phyloP scores from a whole-genome alignment of 2,797 vertebrate species.

The Danio tinwini region DNA sequence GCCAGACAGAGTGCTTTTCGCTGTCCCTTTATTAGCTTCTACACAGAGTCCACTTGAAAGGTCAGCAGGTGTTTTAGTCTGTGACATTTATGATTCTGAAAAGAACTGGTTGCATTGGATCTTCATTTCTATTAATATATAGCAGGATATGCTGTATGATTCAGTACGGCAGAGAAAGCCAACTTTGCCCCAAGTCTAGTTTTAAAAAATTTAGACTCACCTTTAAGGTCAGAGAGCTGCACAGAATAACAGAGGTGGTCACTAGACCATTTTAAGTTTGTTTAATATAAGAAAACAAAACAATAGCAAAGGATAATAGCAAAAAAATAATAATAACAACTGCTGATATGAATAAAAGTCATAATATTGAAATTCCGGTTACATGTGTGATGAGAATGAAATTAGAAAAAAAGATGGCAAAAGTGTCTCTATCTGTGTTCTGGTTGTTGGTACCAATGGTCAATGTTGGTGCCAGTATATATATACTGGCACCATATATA shows the following conservation, averaged over 20 bases:
- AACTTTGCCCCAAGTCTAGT: neutral
- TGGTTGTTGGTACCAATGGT: too few relatives aligned
- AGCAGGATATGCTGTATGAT: neutral
- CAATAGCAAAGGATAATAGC: neutral
- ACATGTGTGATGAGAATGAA: too few relatives aligned
- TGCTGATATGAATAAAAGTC: too few relatives aligned
- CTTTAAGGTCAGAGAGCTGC: neutral
- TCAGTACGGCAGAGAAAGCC: slow-evolving; percentile 16
- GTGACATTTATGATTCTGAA: slow-evolving; percentile 24
- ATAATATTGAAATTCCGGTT: too few relatives aligned
- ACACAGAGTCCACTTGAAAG: slow-evolving; percentile 14
- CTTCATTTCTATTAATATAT: slow-evolving; percentile 37
- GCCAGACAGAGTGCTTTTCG: slow-evolving; percentile 39
- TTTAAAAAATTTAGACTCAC: slow-evolving; percentile 1
- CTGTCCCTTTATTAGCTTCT: slow-evolving; percentile 33
- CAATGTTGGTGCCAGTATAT: too few relatives aligned
- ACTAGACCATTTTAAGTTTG: neutral
- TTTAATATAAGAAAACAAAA: neutral
- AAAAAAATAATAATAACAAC: neutral
- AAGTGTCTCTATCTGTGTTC: too few relatives aligned
- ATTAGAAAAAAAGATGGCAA: too few relatives aligned
- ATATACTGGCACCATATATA: too few relatives aligned
- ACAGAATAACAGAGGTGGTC: too few relatives aligned
- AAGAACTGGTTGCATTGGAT: slow-evolving; percentile 21
- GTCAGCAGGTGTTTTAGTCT: slow-evolving; percentile 28